phyloP scores from a whole-genome alignment of 1,140 invertebrate species.

The Bombus affinis region DNA sequence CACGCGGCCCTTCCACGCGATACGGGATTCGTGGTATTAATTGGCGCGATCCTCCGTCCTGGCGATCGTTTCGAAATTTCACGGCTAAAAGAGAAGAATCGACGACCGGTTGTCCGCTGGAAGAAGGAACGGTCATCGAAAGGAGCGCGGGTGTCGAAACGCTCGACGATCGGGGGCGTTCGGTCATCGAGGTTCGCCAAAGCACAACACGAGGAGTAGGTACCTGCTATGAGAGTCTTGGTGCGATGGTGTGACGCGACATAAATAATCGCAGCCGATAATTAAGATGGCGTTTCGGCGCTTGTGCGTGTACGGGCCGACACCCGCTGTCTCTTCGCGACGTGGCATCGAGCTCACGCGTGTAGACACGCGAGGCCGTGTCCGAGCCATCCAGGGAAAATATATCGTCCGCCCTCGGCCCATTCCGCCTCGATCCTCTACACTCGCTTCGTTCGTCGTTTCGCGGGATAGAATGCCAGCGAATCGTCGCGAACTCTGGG shows the following conservation, averaged over 20 bases:
- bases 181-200: too few relatives aligned
- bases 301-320: conserved; percentile 64
- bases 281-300: conserved; percentile 74
- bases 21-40: conserved; percentile 73
- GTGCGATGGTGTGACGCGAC: conserved; percentile 10
- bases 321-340: conserved; percentile 74
- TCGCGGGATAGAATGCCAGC: conserved; percentile 33
- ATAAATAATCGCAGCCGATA: conserved; percentile 74
- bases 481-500: conserved; percentile 40
- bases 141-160: background rate
- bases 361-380: conserved; percentile 71
- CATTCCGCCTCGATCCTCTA: conserved; percentile 16
- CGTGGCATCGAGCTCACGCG: conserved; percentile 69
- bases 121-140: background rate
- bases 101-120: background rate
- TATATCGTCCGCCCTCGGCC: conserved; percentile 55
- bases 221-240: background rate
- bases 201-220: background rate
- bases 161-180: background rate
- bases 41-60: conserved; percentile 58
- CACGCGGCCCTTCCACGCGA: conserved; percentile 39
- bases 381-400: conserved; percentile 46
- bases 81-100: background rate
- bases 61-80: conserved; percentile 20
- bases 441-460: background rate